Evolutionary conservation across 2,888 invertebrate species (phyloP).

Genomic region (Pollenia amentaria): DNA sequence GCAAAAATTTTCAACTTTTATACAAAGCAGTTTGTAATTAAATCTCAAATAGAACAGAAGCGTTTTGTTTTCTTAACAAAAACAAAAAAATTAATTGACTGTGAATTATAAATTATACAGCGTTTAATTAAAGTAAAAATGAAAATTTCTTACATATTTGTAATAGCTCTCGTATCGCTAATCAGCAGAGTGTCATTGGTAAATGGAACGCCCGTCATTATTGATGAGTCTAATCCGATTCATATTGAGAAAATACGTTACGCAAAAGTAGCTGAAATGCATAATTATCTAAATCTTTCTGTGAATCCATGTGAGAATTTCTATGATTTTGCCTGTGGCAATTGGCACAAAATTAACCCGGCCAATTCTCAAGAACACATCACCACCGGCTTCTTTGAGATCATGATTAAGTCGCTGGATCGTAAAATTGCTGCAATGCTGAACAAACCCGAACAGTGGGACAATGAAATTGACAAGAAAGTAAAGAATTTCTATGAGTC

Average conservation of each 20-base stretch:
- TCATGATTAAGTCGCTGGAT: conserved; percentile 76
- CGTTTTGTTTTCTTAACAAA: conserved; percentile 13
- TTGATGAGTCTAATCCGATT: conserved; percentile 44
- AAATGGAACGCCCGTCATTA: conserved; percentile 28
- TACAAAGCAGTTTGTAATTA: conserved; percentile 62
- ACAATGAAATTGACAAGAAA: conserved; percentile 78
- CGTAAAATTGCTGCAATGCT: conserved; percentile 77
- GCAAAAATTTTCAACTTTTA: conserved; percentile 54
- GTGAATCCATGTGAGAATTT: conserved; percentile 81
- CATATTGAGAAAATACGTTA: conserved; percentile 74
- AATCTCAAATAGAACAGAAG: conserved; percentile 52
- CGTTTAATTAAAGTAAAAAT: conserved; percentile 23
- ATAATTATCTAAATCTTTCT: conserved; percentile 78
- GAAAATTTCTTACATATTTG: conserved; percentile 1
- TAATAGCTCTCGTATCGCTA: background rate
- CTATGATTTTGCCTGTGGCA: conserved; percentile 82
- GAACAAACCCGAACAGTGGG: conserved; percentile 59
- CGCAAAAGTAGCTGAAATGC: conserved; percentile 79
- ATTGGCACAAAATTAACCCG: conserved; percentile 78
- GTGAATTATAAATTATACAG: conserved; percentile 27
- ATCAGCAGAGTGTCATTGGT: background rate
- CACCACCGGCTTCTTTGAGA: conserved; percentile 80
- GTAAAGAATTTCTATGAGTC: conserved; percentile 81
- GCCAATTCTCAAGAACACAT: conserved; percentile 73
- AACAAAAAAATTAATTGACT: conserved; percentile 40